Base-by-base conservation (phyloP, 2,888 invertebrate genomes). In the Metalampra italica region DNA sequence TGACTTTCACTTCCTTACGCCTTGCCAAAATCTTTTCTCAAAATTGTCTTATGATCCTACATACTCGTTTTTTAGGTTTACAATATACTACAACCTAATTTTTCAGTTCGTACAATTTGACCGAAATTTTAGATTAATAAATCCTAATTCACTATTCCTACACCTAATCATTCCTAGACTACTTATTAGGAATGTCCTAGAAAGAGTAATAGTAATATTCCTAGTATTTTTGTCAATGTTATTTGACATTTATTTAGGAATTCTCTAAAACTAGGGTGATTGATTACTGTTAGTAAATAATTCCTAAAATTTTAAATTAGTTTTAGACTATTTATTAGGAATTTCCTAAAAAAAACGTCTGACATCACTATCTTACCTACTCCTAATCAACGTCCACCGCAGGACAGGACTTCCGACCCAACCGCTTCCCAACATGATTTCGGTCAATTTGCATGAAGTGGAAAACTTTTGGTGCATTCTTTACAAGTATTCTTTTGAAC, bases 21-120 rank as follows among this genome's bases (percentile, higher is more conserved):
- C 81, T 79, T 81, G 81, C 81, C 81, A 77, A 66, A 64, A 63
- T 74, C 72, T 74, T 77, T 71, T 76, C 67, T 68, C 34, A 9
- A 34, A n/a, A 30, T 8, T 30, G 30, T 34, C 7, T 11, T 36
- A 46, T 22, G 22, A 22, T 22, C 22, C 22, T 22, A 22, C 22
- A 22, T 5, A 22, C 22, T 5, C 22, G n/a, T 22, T 3, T 22
- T 22, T 22, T 22, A 22, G 22, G 22, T 22, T 50, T 47, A 45
- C 45, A n/a, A 59, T 59, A 44, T 48, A 46, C 52, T 50, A 22
- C 52, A 47, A 49, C 49, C 36, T 57, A n/a, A n/a, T 44, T 56
- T 51, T 47, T 50, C 48, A 54, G 49, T 48, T 40, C 54, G 48
- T 48, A 44, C 50, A 57, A 55, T 59, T 54, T 55, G 52, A 50